Conservation (phyloP, 2,113 vertebrate genomes). For the Xiphias gladius region DNA sequence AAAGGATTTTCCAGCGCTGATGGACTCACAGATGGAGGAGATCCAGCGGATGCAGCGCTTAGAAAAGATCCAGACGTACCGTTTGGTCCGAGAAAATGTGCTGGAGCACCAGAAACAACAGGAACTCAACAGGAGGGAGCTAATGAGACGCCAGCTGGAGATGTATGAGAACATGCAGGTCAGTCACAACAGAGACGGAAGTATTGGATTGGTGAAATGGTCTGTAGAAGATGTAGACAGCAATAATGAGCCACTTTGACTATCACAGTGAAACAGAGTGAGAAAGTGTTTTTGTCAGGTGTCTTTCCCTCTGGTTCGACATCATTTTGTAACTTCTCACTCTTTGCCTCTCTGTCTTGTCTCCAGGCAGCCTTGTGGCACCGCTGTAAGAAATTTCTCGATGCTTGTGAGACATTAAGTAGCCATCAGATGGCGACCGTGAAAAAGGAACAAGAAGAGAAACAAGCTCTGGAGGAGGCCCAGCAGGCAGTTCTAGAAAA, state of each 20-base stretch:
- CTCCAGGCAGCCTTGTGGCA: conserved; percentile 56
- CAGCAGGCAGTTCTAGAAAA: conserved; percentile 74
- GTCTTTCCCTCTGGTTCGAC: not conserved
- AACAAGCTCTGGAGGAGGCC: conserved; percentile 72
- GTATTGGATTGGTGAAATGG: not conserved
- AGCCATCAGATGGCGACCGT: conserved; percentile 78
- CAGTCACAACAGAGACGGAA: conserved; percentile 18
- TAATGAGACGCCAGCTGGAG: conserved; percentile 82
- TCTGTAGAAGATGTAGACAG: not conserved
- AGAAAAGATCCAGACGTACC: conserved; percentile 88
- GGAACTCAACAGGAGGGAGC: conserved; percentile 68
- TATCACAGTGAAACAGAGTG: conserved; percentile 7
- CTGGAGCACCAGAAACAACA: conserved; percentile 83
- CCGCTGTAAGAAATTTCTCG: conserved; percentile 72
- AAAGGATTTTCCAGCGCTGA: conserved; percentile 69
- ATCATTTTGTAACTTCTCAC: conserved; percentile 16
- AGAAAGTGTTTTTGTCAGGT: not conserved
- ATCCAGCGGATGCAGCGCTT: conserved; percentile 77
- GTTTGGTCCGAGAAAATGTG: conserved; percentile 77
- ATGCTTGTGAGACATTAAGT: conserved; percentile 82
- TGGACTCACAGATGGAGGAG: conserved; percentile 80
- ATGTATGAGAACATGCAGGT: conserved; percentile 88
- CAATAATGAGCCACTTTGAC: conserved; percentile 3
- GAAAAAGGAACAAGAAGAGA: conserved; percentile 74
- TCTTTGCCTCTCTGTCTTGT: conserved; percentile 26